Percentiles rank a stretch among this genome's conserved stretches.
phyloP scores from a whole-genome alignment of 2,888 invertebrate genomes.

The Xanthorhoe designata region DNA sequence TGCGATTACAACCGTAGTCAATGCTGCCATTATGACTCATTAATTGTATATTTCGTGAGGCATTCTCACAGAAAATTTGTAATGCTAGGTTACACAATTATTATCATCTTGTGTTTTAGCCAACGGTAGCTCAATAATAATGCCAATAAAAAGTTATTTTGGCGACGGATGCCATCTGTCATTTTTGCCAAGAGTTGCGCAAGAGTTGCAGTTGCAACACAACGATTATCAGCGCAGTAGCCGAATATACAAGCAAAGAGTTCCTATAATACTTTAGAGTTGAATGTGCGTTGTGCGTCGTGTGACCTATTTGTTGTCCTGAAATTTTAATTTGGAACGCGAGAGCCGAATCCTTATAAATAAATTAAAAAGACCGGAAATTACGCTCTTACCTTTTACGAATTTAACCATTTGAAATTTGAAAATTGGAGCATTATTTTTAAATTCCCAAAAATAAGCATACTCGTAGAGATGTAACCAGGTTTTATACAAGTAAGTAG shows the following conservation, averaged over 20 bases:
- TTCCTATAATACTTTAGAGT: conserved; percentile 47
- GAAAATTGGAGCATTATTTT: neutral
- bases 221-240: conserved; percentile 62
- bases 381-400: no score
- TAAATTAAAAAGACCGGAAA: neutral
- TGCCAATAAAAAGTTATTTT: conserved; percentile 47
- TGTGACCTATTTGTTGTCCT: conserved; percentile 58
- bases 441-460: neutral
- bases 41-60: conserved; percentile 1
- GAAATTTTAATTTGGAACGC: conserved; percentile 5
- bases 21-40: neutral
- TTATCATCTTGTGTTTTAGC: conserved; percentile 2
- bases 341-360: neutral
- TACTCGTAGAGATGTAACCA: neutral
- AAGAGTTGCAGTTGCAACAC: conserved; percentile 72
- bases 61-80: neutral
- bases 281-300: conserved; percentile 25
- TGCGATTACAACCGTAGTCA: conserved; percentile 19
- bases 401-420: neutral
- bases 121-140: conserved; percentile 25
- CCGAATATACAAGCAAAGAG: conserved; percentile 37
- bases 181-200: conserved; percentile 68
- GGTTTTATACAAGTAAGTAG: neutral
- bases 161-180: conserved; percentile 48
- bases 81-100: neutral